phyloP scores from a whole-genome alignment of 2,888 invertebrate genomes.

The Sesia bembeciformis region DNA sequence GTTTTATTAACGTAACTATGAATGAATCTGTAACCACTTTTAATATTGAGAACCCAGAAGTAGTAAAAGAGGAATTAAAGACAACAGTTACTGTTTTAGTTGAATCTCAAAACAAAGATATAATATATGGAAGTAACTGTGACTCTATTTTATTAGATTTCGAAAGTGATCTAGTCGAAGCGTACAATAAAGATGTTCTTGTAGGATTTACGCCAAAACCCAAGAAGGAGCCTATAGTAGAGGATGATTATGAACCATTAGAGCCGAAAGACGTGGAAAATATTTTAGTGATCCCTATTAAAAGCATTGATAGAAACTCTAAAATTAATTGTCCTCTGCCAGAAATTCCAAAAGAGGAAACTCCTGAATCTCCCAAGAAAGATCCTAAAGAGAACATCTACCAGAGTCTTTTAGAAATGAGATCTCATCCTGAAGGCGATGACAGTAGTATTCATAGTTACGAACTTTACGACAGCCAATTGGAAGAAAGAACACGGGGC shows the following conservation, averaged over 20 bases:
- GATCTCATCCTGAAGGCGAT: constrained; percentile 65
- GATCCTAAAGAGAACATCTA: constrained; percentile 51
- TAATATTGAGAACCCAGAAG: constrained; percentile 19
- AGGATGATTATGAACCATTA: constrained; percentile 64
- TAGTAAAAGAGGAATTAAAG: constrained; percentile 7
- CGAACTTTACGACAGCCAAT: constrained; percentile 58
- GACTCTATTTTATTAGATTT: constrained; percentile 44
- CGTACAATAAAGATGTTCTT: constrained; percentile 57
- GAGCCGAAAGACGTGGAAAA: constrained; percentile 49
- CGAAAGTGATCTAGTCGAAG: constrained; percentile 60
- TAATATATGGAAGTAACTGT: constrained; percentile 2
- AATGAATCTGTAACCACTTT: constrained; percentile 29
- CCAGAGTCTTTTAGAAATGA: constrained; percentile 61
- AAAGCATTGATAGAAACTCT: constrained; percentile 37
- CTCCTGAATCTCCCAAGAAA: constrained; percentile 7
- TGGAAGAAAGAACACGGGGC: constrained; percentile 59
- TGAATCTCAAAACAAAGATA: constrained; percentile 30
- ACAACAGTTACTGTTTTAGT: neutral
- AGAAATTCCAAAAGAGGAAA: constrained; percentile 50
- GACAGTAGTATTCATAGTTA: constrained; percentile 69
- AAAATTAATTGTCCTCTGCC: constrained; percentile 68
- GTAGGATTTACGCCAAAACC: constrained; percentile 46
- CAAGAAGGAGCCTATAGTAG: constrained; percentile 28
- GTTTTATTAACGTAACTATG: constrained; percentile 39
- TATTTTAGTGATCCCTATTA: constrained; percentile 47